A percentile compares a stretch with the other conserved stretches of the same genome.
Conservation (phyloP, 2,113 vertebrate species). For the Lycaon pictus region DNA sequence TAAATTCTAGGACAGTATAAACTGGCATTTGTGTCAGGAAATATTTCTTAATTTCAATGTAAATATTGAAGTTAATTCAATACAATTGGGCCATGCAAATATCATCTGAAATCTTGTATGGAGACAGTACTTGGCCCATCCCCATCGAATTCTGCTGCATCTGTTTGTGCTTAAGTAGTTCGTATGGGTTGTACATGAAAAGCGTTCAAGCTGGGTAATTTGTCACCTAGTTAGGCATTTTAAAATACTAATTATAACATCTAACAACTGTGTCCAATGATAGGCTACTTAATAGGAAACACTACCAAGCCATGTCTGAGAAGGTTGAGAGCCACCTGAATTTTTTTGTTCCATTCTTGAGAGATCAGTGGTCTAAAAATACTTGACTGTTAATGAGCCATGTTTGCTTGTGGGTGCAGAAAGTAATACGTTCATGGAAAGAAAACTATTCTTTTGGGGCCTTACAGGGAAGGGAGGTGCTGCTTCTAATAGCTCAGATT, state of each 20-base stretch:
- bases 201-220: conserved; percentile 59
- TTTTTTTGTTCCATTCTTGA: not conserved
- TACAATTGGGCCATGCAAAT: not conserved
- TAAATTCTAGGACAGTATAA: not conserved
- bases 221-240: conserved; percentile 76
- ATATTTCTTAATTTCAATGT: not conserved
- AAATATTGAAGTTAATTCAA: not conserved
- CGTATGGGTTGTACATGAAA: conserved; percentile 59
- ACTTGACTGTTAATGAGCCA: fast-evolving
- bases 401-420: not conserved
- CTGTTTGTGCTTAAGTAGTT: conserved; percentile 26
- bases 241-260: conserved; percentile 66
- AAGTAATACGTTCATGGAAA: not conserved
- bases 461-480: not conserved
- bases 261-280: not conserved
- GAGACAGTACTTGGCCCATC: not conserved
- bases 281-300: not conserved
- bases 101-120: not conserved
- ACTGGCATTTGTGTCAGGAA: not conserved
- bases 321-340: not conserved
- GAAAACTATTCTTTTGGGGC: not conserved
- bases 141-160: not conserved
- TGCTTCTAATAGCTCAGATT: not conserved
- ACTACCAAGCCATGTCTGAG: not conserved
- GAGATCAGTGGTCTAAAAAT: not conserved